Evolutionary conservation across 2,797 vertebrate species (phyloP), one percentile per base, ranked within the genome.

Genomic region (Pampus argenteus): DNA sequence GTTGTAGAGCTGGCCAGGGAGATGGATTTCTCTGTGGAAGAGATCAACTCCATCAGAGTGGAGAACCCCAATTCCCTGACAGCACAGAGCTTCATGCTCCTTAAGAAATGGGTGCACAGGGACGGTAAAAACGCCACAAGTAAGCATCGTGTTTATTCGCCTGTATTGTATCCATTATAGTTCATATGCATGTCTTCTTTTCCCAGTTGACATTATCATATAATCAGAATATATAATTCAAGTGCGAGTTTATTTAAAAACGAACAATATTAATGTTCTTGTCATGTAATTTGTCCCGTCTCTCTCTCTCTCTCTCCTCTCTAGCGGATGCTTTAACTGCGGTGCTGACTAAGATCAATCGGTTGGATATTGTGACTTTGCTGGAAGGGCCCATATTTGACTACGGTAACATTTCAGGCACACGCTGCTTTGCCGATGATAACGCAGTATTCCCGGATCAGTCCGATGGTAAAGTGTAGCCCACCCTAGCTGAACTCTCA

Each of bases 331-430:
- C 96, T 97, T 97, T 99, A 98, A 97, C 97, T 66, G 91, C 96
- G 74, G 95, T 98, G 94, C 95, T 99, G 96, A 97, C 96, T 94
- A 99, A 99, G 96, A 97, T 99, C 95, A 99, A 98, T 94, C 96
- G 98, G 88, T 97, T 99, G 95, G 98, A 99, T 96, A 99, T 99
- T 91, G 98, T 99, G 94, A 99, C 97, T 91, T 96, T 99, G 93
- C 95, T 99, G 95, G 98, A 99, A 97, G 98, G 98, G 94, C 98
- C 98, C 93, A 99, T 99, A 96, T 99, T 99, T 96, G 98, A 99
- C 94, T 99, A 99, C 93, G 98, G 98, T 95, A 99, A 99, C 95
- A 98, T 99, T 96, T 97, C 97, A 94, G 98, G 97, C 96, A 99
- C 98, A 93, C 97, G 98, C 95, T 99, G 98, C 94, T 99, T 99